These are phyloP conservation scores for Tipula unca DNA, from an alignment of 2,888 invertebrate species.

Conservation along the genomic window DNA sequence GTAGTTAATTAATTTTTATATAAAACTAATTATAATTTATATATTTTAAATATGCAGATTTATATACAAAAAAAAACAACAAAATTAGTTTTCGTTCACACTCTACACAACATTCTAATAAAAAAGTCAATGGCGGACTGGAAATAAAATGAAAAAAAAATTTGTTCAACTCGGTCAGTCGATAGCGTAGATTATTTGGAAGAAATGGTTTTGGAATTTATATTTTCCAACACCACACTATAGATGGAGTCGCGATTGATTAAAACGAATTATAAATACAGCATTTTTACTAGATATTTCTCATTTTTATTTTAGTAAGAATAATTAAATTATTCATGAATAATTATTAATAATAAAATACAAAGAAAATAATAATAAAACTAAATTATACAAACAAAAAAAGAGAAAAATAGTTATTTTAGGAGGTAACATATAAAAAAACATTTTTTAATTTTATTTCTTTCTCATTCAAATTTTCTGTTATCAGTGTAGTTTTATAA, in stretches of 20 bases:
- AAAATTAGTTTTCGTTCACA: background rate
- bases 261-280: background rate
- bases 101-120: conserved; percentile 17
- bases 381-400: background rate
- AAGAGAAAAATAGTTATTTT: background rate
- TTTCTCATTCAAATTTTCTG: background rate
- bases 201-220: background rate
- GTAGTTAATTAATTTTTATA: background rate
- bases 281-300: background rate
- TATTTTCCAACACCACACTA: background rate
- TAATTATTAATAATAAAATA: background rate
- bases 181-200: background rate
- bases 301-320: background rate
- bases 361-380: background rate
- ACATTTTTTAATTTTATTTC: background rate
- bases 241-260: background rate
- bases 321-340: background rate
- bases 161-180: background rate
- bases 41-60: background rate
- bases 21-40: background rate
- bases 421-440: conserved; percentile 16
- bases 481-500: background rate
- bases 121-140: conserved; percentile 18
- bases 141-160: background rate
- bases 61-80: background rate